Base-by-base conservation (phyloP, 1,140 invertebrate genomes). In the Tetramorium parvispinum region DNA sequence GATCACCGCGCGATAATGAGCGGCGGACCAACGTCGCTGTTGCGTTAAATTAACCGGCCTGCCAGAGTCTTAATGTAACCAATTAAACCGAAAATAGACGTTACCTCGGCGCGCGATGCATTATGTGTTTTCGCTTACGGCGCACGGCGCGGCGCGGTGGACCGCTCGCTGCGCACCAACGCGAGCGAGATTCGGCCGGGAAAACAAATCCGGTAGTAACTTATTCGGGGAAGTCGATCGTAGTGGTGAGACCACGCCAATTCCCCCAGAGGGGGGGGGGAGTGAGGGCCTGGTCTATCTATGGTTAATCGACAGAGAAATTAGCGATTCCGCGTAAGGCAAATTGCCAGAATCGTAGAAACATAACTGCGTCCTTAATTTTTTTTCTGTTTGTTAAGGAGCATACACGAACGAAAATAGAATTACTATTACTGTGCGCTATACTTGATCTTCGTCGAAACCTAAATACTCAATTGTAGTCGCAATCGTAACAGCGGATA, bases 21-120 rank as follows among this genome's bases (percentile, higher is more conserved):
- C 77, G 68, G 65, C 78, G 46, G 76, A 51, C 27, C 73, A 83
- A 61, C 79, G 43, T 49, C 49, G 51, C 49, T 27, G 51, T 75
- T 59, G 46, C 65, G 68, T 73, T 83, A 83, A 83, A 83, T 83
- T 73, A 83, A 83, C 53, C 53, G 68, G 55, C 68, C 79, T 46
- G 55, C 79, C 40, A 0, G 40, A 1, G 51, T 24, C 70, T 83
- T 85, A 85, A 85, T 78, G 75, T 78, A 85, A 78, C 71, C 73
- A 85, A 85, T 85, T 85, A 85, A 76, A 76, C 73, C 82, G 57
- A 85, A 85, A 85, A 85, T 85, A 85, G 73, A 85, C 59, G 32
- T 78, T 78, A 53, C 82, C 73, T 85, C 73, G 82, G 16, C 51
- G 68, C 68, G 51, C 73, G 73, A 65, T 65, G 73, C 61, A 78